Evolutionary conservation across 2,797 vertebrate species (phyloP).

Genomic region (Alectoris magna): DNA sequence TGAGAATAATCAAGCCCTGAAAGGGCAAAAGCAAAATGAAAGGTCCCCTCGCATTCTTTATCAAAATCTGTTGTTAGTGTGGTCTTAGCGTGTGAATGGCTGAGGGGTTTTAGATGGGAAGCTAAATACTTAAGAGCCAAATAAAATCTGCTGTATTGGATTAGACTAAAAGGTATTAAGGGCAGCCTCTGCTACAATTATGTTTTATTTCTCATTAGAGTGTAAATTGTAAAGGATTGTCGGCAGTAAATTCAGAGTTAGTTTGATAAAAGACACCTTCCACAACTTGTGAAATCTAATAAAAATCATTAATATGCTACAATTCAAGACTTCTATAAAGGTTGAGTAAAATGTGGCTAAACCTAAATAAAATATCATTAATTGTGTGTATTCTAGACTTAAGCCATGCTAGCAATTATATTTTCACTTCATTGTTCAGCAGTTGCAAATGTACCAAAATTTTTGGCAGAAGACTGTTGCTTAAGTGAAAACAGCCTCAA

Average conservation of each 20-base stretch:
- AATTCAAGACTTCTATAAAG: slow-evolving; percentile 64
- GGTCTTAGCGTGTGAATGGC: not conserved
- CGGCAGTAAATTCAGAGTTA: slow-evolving; percentile 23
- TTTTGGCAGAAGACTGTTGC: slow-evolving; percentile 49
- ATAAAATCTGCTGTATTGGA: slow-evolving; percentile 37
- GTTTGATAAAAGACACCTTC: slow-evolving; percentile 58
- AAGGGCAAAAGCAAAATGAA: slow-evolving; percentile 21
- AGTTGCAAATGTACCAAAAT: slow-evolving; percentile 73
- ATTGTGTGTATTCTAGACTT: slow-evolving; percentile 63
- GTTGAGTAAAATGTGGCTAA: slow-evolving; percentile 63
- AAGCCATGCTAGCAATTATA: slow-evolving; percentile 27
- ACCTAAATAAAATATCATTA: slow-evolving; percentile 68
- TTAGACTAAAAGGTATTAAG: slow-evolving; percentile 28
- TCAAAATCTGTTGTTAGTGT: not conserved
- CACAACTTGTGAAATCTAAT: slow-evolving; percentile 63
- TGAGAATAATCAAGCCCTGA: slow-evolving; percentile 28
- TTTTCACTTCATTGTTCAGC: slow-evolving; percentile 73
- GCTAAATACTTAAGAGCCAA: slow-evolving; percentile 31
- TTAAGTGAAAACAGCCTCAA: slow-evolving; percentile 75
- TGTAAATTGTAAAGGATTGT: slow-evolving; percentile 47
- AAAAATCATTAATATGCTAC: slow-evolving; percentile 70
- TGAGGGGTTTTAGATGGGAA: not conserved
- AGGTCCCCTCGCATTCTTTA: not conserved
- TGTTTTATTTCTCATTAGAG: slow-evolving; percentile 47
- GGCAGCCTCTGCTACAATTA: slow-evolving; percentile 22